These are phyloP conservation scores for Xiphophorus maculatus DNA, from an alignment of 2,113 vertebrate species.

Conservation along the genomic window DNA sequence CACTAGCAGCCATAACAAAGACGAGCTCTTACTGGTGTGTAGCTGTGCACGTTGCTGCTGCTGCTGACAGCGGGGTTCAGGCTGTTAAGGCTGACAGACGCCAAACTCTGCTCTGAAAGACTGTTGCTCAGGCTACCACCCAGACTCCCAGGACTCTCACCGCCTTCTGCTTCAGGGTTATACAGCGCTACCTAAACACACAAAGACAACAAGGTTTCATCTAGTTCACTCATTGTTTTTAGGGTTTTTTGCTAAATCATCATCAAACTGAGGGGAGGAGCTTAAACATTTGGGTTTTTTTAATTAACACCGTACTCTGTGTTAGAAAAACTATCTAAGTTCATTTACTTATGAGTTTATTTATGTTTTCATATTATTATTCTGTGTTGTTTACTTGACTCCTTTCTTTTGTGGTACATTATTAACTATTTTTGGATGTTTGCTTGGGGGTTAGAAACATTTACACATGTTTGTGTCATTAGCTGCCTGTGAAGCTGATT, in stretches of 20 bases:
- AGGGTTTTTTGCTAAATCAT: not conserved
- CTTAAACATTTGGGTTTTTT: not conserved
- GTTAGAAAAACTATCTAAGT: too few species aligned
- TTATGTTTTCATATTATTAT: too few species aligned
- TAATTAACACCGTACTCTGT: too few species aligned
- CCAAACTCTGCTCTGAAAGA: conserved; percentile 87
- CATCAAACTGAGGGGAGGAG: conserved; percentile 1
- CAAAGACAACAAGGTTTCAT: conserved; percentile 23
- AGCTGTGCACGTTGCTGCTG: conserved; percentile 82
- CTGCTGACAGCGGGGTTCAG: conserved; percentile 80
- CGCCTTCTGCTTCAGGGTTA: conserved; percentile 85
- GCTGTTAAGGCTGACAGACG: conserved; percentile 86
- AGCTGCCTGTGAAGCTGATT: too few species aligned
- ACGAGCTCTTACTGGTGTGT: conserved; percentile 80
- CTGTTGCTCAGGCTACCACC: conserved; percentile 89
- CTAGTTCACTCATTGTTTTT: conserved; percentile 6
- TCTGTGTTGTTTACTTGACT: too few species aligned
- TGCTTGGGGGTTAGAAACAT: too few species aligned
- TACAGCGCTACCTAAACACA: conserved; percentile 83
- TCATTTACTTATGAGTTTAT: too few species aligned
- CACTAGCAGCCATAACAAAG: conserved; percentile 9
- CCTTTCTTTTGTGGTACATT: too few species aligned
- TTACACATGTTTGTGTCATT: too few species aligned
- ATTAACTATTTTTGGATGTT: too few species aligned
- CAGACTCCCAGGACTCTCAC: conserved; percentile 85